phyloP scores from a whole-genome alignment of 2,888 invertebrate species.

The Ochropacha duplaris region DNA sequence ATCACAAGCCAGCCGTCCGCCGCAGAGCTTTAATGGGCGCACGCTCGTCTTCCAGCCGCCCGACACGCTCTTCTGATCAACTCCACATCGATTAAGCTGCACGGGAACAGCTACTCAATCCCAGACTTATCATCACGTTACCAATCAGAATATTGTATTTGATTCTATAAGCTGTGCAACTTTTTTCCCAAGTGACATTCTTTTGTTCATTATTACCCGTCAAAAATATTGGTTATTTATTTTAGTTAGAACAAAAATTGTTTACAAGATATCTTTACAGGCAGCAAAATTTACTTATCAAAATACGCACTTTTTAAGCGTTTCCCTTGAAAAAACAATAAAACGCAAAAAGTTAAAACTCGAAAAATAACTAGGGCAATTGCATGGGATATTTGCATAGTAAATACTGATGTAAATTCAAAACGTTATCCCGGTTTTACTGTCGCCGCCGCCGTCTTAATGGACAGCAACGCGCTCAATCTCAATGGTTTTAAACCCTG shows the following conservation, averaged over 20 bases:
- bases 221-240: no score
- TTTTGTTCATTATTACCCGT: neutral
- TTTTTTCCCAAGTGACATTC: neutral
- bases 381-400: conserved; percentile 47
- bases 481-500: conserved; percentile 50
- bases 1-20: conserved; percentile 61
- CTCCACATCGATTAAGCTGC: conserved; percentile 43
- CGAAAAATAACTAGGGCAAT: conserved; percentile 36
- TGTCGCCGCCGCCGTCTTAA: conserved; percentile 48
- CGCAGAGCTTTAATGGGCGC: conserved; percentile 61
- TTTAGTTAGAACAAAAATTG: no score
- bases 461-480: conserved; percentile 56
- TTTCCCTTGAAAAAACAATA: conserved; percentile 10
- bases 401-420: conserved; percentile 55
- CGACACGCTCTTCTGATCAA: conserved; percentile 48
- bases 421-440: conserved; percentile 49
- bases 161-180: neutral
- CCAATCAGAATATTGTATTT: neutral
- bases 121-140: neutral
- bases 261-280: no score
- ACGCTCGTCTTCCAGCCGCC: conserved; percentile 48
- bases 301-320: no score
- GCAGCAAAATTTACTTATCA: no score
- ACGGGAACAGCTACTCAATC: neutral
- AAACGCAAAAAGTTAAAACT: conserved; percentile 21